These are phyloP conservation scores for Orchestes rusci DNA, from an alignment of 2,888 invertebrate species.

Conservation along the genomic window DNA sequence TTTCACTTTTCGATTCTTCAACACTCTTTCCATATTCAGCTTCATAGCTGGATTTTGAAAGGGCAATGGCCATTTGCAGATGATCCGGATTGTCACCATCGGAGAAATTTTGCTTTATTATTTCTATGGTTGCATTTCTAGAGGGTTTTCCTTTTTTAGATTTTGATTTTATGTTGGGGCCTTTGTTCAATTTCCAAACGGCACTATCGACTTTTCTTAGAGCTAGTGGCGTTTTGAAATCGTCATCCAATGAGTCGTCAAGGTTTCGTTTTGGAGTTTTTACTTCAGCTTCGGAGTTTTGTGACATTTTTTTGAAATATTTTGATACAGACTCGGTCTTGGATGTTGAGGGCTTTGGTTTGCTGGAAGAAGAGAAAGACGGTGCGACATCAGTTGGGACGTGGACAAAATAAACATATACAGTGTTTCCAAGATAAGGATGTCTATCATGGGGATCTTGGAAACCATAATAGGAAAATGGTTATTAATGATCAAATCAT, in stretches of 20 bases:
- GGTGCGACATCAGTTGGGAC: too few relatives aligned
- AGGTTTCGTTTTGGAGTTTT: slow-evolving; percentile 16
- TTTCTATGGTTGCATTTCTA: slow-evolving; percentile 39
- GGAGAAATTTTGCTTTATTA: slow-evolving; percentile 46
- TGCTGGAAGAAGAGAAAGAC: slow-evolving; percentile 2
- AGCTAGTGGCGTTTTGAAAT: slow-evolving; percentile 35
- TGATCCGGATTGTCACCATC: slow-evolving; percentile 56
- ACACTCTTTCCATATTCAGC: slow-evolving; percentile 25
- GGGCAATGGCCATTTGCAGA: slow-evolving; percentile 58
- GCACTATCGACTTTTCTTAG: slow-evolving; percentile 24
- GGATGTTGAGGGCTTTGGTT: slow-evolving; percentile 5
- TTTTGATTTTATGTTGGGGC: slow-evolving; percentile 23
- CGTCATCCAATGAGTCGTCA: slow-evolving; percentile 25
- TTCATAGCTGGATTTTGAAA: slow-evolving; percentile 52
- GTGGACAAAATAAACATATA: slow-evolving; percentile 3
- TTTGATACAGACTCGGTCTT: slow-evolving; percentile 11
- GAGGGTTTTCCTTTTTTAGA: slow-evolving; percentile 9
- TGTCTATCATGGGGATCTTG: too few relatives aligned
- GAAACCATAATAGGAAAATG: too few relatives aligned
- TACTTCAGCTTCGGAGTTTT: slow-evolving; percentile 23
- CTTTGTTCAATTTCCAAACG: slow-evolving; percentile 14
- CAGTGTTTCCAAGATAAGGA: too few relatives aligned
- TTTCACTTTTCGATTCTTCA: slow-evolving; percentile 8
- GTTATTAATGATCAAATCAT: too few relatives aligned
- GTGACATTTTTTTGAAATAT: slow-evolving; percentile 9